These are phyloP conservation scores for Aptenodytes forsteri DNA, from an alignment of 2,113 vertebrate species.

Conservation along the genomic window DNA sequence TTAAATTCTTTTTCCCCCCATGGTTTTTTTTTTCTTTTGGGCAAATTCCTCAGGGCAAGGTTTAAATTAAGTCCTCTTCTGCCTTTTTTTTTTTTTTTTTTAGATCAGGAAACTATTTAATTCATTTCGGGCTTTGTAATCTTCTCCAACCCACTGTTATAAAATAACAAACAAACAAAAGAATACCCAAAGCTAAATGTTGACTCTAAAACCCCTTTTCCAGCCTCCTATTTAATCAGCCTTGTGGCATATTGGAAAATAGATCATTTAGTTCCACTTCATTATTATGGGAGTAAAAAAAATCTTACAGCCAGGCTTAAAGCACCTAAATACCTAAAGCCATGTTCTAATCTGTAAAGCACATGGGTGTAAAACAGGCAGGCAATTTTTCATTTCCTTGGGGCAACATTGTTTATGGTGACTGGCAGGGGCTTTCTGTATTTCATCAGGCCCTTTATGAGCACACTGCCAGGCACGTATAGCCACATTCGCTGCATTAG, in stretches of 20 bases:
- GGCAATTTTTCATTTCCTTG: slow-evolving; percentile 34
- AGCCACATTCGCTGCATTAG: rapidly evolving
- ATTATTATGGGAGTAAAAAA: background rate
- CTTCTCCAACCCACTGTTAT: slow-evolving; percentile 1
- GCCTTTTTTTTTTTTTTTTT: background rate
- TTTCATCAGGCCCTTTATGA: background rate
- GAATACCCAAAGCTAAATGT: slow-evolving; percentile 47
- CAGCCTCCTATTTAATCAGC: slow-evolving; percentile 33
- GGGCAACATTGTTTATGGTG: background rate
- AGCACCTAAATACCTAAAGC: slow-evolving; percentile 8
- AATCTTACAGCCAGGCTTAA: background rate
- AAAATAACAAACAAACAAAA: slow-evolving; percentile 33
- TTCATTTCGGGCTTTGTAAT: slow-evolving; percentile 48
- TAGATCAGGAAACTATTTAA: background rate
- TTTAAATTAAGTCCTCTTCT: slow-evolving; percentile 23
- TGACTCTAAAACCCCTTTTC: background rate
- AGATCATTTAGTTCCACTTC: slow-evolving; percentile 39
- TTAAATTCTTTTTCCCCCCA: too few relatives aligned
- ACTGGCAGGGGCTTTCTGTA: background rate
- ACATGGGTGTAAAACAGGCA: background rate
- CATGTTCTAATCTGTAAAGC: slow-evolving; percentile 29
- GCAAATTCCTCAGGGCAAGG: slow-evolving; percentile 4
- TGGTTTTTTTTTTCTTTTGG: too few relatives aligned
- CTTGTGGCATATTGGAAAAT: slow-evolving; percentile 16
- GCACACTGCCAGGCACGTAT: background rate